Evolutionary conservation across 2,797 vertebrate species (phyloP), one percentile per base, ranked within the genome.

Genomic region (Pitangus sulphuratus): DNA sequence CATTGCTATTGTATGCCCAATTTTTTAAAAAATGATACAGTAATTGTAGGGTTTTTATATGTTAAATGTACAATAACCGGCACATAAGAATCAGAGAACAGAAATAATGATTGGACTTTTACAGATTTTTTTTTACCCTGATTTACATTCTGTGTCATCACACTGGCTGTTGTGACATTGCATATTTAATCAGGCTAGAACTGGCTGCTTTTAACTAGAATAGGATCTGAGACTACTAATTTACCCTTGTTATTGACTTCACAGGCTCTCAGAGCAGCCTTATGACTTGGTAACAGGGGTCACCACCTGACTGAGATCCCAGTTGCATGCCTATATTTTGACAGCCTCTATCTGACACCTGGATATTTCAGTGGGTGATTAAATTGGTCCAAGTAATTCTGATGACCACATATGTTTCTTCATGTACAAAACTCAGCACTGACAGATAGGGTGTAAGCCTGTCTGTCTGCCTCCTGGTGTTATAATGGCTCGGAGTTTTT

Each of bases 81-180:
- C 40, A 45, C 33, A 33, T 39, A 88, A 70, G 44, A 78, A 75
- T 54, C 19, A 61, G 42, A 90, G 74, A 89, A 71, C 45, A 84
- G 69, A 85, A 95, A 57, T 35, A 64, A 68, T 2, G 14, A 51
- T 40, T 78, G 76, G 57, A 31, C 72, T 84, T 85, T 44, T 91
- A 58, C 53, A 75, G 35, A 45, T 72, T 85, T 93, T 79, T 93
- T 93, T 89, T 94, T 88, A 53, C 14, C 19, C 82, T 90, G 85
- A 94, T 97, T 97, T 96, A 71, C 79, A 95, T 94, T 96, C 93
- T 88, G 54, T 96, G 72, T 95, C 91, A 95, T 91, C 69, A 40
- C 85, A 78, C 65, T 88, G 85, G 39, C 69, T 95, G 91, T 91
- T 95, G 94, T 95, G 94, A 91, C 93, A 86, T 95, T 84, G 94